These are phyloP conservation scores for Drosophila rhopaloa DNA, from an alignment of 1,140 invertebrate genomes.

Conservation along the genomic window DNA sequence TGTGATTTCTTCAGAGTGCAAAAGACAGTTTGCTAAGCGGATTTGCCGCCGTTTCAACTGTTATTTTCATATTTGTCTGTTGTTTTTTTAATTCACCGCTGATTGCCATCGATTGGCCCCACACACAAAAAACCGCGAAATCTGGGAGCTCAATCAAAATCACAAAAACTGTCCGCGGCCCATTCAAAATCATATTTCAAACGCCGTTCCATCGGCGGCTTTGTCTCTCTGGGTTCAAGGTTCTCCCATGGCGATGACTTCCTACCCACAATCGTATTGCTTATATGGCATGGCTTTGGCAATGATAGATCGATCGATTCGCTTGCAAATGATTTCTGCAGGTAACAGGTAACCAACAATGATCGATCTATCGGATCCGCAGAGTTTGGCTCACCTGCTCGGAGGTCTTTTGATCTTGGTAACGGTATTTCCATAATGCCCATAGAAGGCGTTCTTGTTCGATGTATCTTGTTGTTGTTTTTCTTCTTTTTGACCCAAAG, in stretches of 20 bases:
- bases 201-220: slow-evolving; percentile 26
- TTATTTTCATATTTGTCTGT: slow-evolving; percentile 20
- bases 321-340: slow-evolving; percentile 72
- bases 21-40: slow-evolving; percentile 57
- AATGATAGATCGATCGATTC: slow-evolving; percentile 69
- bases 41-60: slow-evolving; percentile 55
- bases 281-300: slow-evolving; percentile 44
- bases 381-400: slow-evolving; percentile 63
- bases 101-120: slow-evolving; percentile 44
- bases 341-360: slow-evolving; percentile 22
- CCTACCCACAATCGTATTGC: slow-evolving; percentile 51
- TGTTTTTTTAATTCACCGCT: slow-evolving; percentile 14
- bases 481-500: slow-evolving; percentile 30
- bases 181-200: slow-evolving; percentile 72
- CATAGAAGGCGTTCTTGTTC: slow-evolving; percentile 67
- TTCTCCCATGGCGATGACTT: slow-evolving; percentile 69
- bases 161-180: slow-evolving; percentile 64
- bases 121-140: not conserved
- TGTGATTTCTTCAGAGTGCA: slow-evolving; percentile 2
- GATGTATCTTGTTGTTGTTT: not conserved
- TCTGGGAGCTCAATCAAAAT: slow-evolving; percentile 53
- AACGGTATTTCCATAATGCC: slow-evolving; percentile 77
- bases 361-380: slow-evolving; percentile 36
- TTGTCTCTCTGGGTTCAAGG: slow-evolving; percentile 64
- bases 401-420: slow-evolving; percentile 65